These are phyloP conservation scores for Phorcus lineatus DNA, from an alignment of 2,888 invertebrate genomes.

Conservation along the genomic window DNA sequence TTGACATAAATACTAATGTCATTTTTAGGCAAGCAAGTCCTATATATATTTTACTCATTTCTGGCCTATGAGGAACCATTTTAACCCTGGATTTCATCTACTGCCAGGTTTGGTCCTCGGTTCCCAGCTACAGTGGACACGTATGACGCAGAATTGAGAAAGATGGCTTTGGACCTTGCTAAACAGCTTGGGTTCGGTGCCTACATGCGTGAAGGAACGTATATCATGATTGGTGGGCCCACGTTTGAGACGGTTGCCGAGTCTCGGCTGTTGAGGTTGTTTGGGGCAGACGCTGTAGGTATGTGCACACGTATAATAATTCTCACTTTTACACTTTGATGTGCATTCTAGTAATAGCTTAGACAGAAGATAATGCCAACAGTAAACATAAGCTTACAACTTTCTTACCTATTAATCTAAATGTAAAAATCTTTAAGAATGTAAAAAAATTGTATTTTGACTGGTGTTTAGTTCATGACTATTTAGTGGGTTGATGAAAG, in stretches of 20 bases:
- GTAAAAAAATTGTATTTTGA: no score
- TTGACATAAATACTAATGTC: no score
- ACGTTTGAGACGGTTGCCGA: slow-evolving; percentile 96
- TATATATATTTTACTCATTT: no score
- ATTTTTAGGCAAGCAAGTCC: no score
- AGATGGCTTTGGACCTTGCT: slow-evolving; percentile 83
- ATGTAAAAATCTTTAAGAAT: no score
- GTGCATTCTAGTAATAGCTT: not conserved
- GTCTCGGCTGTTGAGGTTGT: slow-evolving; percentile 86
- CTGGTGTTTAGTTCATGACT: no score
- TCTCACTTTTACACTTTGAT: not conserved
- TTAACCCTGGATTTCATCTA: not conserved
- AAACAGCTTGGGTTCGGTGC: slow-evolving; percentile 82
- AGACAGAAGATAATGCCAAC: no score
- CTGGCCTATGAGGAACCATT: no score
- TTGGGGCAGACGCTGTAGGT: slow-evolving; percentile 79
- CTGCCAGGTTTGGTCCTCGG: slow-evolving; percentile 88
- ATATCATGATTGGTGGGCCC: slow-evolving; percentile 96
- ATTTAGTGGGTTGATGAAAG: no score
- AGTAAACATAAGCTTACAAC: no score
- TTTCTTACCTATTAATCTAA: no score
- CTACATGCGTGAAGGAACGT: slow-evolving; percentile 90
- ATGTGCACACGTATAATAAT: slow-evolving; percentile 23
- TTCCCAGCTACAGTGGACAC: slow-evolving; percentile 95
- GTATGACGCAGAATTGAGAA: slow-evolving; percentile 85